Conservation (phyloP, 2,113 vertebrate genomes). For the Esox niger region DNA sequence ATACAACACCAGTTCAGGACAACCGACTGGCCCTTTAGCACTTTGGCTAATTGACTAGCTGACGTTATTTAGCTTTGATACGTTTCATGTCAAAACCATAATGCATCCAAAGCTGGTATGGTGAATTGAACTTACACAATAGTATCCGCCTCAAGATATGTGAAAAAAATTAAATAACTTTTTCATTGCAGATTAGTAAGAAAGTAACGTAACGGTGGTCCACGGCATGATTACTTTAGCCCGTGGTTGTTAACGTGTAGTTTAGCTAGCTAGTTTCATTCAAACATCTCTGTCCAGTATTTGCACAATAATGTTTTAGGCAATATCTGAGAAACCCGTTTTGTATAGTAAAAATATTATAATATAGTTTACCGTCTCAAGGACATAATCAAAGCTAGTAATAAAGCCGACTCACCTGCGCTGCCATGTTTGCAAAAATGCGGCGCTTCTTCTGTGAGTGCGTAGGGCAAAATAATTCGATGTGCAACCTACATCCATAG, state of each 20-base stretch:
- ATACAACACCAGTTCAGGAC: slow-evolving; percentile 25
- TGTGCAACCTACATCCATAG: slow-evolving; percentile 21
- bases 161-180: no score
- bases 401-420: slow-evolving; percentile 54
- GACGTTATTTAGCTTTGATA: no score
- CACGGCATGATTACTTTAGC: no score
- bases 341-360: background rate
- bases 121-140: background rate
- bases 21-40: background rate
- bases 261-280: slow-evolving; percentile 49
- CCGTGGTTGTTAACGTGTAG: slow-evolving; percentile 42
- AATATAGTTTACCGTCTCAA: background rate
- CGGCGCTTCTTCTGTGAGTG: slow-evolving; percentile 55
- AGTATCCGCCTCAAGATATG: background rate
- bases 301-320: background rate
- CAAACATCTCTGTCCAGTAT: slow-evolving; percentile 5
- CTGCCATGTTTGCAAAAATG: slow-evolving; percentile 54
- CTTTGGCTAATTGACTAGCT: background rate
- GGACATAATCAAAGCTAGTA: background rate
- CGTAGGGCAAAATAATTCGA: slow-evolving; percentile 55
- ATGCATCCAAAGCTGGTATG: background rate
- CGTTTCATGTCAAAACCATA: no score
- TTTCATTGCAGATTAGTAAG: background rate
- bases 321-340: background rate
- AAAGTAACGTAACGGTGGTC: background rate